Base-by-base conservation (phyloP, 2,113 vertebrate genomes). In the Hippoglossus stenolepis region DNA sequence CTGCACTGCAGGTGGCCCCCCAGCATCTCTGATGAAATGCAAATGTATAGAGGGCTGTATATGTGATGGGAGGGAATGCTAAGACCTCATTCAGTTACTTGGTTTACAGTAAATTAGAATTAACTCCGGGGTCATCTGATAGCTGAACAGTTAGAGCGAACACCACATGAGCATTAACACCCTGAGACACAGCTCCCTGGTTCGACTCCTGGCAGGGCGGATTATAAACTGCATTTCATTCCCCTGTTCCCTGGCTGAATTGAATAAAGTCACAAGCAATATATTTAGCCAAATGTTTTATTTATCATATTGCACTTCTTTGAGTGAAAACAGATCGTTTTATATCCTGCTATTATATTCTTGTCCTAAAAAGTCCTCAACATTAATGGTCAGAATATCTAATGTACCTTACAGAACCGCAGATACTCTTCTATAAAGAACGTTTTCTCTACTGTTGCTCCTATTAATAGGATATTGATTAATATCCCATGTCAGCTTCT, bases 1-100 rank as follows among this genome's bases (percentile, higher is more conserved):
- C 53, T 89, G 85, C 86, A 86, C 84, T 84, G 77, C 86, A 79
- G 86, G 91, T 79, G 90, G 89, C 79, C 86, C 85, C 38, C 59
- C 13, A 64, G 80, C 85, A 82, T 86, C 75, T 72, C 83, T 79
- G 89, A 89, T 89, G 78, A 86, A 84, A 90, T 82, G 85, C 69
- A 86, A 88, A 92, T 85, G 72, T 82, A 89, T 65, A 78, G 77
- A 70, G 24, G 66, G 26, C 24, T 73, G 63, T 23, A 57, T 47
- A 57, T 66, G 79, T 61, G 28, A 69, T 51, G 10, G 51, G 60
- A 51, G 26, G 24, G 63, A 58, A 35, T 45, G 75, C 65, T 57
- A 47, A 75, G 61, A 71, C 51, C 23, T 45, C 54, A 69, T 77
- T 71, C 68, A 35, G 10, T 38, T 65, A 38, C 13, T 23, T 58